Conservation (phyloP, 2,113 vertebrate species). For the Sinocyclocheilus grahami region DNA sequence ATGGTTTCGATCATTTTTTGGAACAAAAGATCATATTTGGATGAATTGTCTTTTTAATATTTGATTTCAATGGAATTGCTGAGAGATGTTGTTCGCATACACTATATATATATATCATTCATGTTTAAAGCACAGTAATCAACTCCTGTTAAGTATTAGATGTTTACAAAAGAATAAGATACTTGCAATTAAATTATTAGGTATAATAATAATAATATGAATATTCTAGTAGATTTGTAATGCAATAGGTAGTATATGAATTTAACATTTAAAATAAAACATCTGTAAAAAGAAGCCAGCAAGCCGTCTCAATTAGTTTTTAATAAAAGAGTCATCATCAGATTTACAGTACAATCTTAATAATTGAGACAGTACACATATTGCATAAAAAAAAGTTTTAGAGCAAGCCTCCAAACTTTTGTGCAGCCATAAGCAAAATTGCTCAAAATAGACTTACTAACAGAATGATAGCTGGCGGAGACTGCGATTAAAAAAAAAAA, state of each 20-base stretch:
- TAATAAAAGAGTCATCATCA: constrained; percentile 16
- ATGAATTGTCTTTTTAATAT: too few relatives aligned
- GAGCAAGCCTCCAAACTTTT: constrained; percentile 8
- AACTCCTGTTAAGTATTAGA: background rate
- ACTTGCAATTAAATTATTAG: background rate
- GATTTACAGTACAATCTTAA: constrained; percentile 26
- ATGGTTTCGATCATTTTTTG: too few relatives aligned
- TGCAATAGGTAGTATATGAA: too few relatives aligned
- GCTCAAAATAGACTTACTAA: background rate
- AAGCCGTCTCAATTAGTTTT: background rate
- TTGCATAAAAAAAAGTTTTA: background rate
- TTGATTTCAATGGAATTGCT: too few relatives aligned
- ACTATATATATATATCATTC: background rate
- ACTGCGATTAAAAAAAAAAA: background rate
- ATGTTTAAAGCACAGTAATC: background rate
- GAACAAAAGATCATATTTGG: too few relatives aligned
- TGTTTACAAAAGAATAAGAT: background rate
- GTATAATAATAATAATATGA: background rate
- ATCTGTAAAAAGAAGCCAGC: too few relatives aligned
- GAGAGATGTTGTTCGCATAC: too few relatives aligned
- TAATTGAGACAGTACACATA: background rate
- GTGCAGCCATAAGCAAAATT: constrained; percentile 2
- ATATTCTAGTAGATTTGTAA: background rate
- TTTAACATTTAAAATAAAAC: too few relatives aligned
- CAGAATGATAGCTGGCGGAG: background rate